phyloP scores from a whole-genome alignment of 2,888 invertebrate genomes.

The Periphyllus acericola region DNA sequence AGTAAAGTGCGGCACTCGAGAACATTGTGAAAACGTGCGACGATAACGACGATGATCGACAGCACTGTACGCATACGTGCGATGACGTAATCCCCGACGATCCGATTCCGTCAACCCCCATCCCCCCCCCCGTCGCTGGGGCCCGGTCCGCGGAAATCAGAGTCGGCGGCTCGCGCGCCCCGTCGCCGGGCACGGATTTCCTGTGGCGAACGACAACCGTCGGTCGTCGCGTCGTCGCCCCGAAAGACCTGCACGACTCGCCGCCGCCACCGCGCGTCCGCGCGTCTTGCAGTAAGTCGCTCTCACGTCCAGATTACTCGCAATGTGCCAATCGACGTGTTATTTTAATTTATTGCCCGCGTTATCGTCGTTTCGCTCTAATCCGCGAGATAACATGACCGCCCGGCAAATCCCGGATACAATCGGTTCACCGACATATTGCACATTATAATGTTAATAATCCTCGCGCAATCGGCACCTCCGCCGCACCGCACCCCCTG shows the following conservation, averaged over 20 bases:
- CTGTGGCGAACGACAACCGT: no score
- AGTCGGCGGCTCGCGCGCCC: no score
- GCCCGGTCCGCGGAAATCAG: no score
- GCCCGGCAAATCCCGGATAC: not conserved
- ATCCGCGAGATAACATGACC: conserved; percentile 34
- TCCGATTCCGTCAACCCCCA: not conserved
- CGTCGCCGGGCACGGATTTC: not conserved
- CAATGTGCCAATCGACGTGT: not conserved
- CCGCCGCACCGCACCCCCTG: no score
- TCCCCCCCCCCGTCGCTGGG: not conserved
- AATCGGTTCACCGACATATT: no score
- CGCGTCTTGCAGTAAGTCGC: no score
- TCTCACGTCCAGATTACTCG: not conserved
- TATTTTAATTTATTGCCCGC: not conserved
- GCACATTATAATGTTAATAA: no score
- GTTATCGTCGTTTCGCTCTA: not conserved
- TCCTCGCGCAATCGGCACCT: not conserved
- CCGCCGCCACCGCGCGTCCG: not conserved
- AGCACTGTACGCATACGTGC: not conserved
- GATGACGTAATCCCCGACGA: not conserved
- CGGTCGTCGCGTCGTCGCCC: no score
- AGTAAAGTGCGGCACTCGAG: not conserved
- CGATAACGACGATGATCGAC: not conserved
- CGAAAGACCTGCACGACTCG: no score
- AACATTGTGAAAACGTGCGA: not conserved